Evolutionary conservation across 2,113 vertebrate species (phyloP), one percentile per base, ranked within the genome.

Genomic region (Spea bombifrons): DNA sequence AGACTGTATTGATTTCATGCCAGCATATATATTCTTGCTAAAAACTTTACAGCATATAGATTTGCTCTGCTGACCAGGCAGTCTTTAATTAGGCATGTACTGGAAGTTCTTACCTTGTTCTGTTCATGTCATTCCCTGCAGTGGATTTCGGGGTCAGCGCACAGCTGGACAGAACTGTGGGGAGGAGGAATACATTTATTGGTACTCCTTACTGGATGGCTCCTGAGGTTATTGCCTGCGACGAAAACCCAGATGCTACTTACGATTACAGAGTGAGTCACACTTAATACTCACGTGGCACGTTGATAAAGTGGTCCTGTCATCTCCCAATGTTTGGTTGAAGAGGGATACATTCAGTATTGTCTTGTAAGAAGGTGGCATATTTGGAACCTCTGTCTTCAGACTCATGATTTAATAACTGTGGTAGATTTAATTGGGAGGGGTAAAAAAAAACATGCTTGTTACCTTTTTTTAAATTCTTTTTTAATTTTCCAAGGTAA

Each of bases 171-270:
- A 92, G 97, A 69, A 99, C 97, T 0, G 97, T 99, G 3, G 97
- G 97, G 15, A 91, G 97, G 55, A 96, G 97, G 84, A 99, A 99
- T 84, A 99, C 97, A 1, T 99, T 98, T 85, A 99, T 98, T 72
- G 97, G 97, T 76, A 99, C 97, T 2, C 97, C 96, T 0, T 99
- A 99, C 79, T 99, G 97, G 97, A 99, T 99, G 97, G 97, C 97
- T 49, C 97, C 97, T 0, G 97, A 99, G 88, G 97, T 99, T 87
- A 99, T 99, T 6, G 97, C 97, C 73, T 99, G 97, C 64, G 97
- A 99, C 4, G 97, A 99, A 89, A 99, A 99, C 88, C 97, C 97
- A 7, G 97, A 99, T 55, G 97, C 97, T 66, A 99, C 97, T 0
- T 99, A 99, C 0, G 97, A 99, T 88, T 99, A 99, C 88, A 94